These are phyloP conservation scores for Neomorphus geoffroyi DNA, from an alignment of 2,797 vertebrate species.

Conservation along the genomic window DNA sequence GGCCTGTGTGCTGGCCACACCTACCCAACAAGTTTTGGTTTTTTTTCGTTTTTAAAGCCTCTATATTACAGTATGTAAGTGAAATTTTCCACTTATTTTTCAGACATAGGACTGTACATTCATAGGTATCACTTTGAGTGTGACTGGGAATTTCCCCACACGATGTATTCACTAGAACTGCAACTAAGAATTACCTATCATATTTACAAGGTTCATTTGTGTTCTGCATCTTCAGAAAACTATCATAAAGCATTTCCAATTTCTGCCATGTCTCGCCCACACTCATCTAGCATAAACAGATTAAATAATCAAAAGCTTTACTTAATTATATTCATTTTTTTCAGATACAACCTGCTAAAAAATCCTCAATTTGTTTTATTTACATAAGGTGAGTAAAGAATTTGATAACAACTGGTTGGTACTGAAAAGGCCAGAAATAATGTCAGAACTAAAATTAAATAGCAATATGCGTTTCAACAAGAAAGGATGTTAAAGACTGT, in stretches of 20 bases:
- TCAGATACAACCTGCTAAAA: neutral
- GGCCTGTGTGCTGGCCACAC: neutral
- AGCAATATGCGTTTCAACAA: neutral
- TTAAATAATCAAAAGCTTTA: neutral
- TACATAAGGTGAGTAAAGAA: neutral
- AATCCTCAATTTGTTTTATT: neutral
- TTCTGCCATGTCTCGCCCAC: neutral
- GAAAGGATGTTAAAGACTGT: neutral
- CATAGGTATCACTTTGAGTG: neutral
- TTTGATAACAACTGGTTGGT: neutral
- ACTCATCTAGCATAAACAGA: neutral
- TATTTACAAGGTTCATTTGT: neutral
- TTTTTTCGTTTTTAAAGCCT: neutral
- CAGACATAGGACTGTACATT: neutral
- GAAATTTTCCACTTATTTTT: neutral
- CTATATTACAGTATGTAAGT: neutral
- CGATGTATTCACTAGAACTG: neutral
- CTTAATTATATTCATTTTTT: neutral
- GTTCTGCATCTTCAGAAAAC: neutral
- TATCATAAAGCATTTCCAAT: neutral
- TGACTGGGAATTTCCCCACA: neutral
- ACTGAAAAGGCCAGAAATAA: neutral
- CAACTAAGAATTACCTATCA: neutral
- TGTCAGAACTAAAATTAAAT: neutral
- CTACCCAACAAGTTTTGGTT: neutral